Evolutionary conservation across 2,888 invertebrate genomes (phyloP).

Genomic region (Trilocha varians): DNA sequence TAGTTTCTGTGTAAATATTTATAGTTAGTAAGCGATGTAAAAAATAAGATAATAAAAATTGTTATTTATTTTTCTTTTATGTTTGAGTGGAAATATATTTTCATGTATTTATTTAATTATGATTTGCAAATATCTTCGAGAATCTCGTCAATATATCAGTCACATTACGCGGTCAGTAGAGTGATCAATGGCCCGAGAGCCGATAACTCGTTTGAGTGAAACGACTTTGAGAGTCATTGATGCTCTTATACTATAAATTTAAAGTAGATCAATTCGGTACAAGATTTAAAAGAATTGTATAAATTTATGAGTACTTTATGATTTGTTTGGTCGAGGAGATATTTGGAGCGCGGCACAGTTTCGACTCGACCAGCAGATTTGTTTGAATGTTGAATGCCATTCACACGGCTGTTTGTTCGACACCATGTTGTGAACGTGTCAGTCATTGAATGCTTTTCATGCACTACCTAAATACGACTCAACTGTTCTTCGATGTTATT

Average conservation of each 20-base stretch:
- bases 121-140: background rate
- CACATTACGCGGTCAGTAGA: background rate
- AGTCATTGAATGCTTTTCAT: background rate
- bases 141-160: slow-evolving; percentile 3
- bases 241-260: background rate
- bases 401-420: background rate
- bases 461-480: background rate
- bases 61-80: slow-evolving; percentile 45
- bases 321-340: background rate
- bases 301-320: slow-evolving; percentile 4
- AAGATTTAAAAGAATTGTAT: background rate
- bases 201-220: background rate
- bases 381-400: slow-evolving; percentile 1
- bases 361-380: background rate
- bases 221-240: slow-evolving; percentile 1
- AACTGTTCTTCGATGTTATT: background rate
- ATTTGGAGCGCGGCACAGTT: background rate
- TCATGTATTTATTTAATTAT: slow-evolving; percentile 1
- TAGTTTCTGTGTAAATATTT: slow-evolving; percentile 54
- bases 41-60: slow-evolving; percentile 48
- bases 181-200: background rate
- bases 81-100: slow-evolving; percentile 17
- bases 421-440: background rate
- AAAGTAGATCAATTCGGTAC: background rate
- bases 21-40: slow-evolving; percentile 50